Base-by-base conservation (phyloP, 2,888 invertebrate species). In the Ormyrus labotus region DNA sequence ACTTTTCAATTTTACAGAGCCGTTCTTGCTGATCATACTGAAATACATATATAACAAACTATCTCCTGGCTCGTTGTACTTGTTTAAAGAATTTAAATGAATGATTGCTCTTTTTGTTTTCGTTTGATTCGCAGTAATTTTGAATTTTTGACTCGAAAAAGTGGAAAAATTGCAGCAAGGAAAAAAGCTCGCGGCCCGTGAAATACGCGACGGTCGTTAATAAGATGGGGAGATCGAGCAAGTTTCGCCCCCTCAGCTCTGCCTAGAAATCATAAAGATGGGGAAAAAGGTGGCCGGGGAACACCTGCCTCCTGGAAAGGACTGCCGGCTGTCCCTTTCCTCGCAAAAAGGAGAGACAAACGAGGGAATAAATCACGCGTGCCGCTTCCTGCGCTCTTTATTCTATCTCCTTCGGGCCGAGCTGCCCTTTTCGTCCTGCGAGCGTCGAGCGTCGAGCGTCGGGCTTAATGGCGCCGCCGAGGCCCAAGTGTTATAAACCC, bases 281-380 rank as follows among this genome's bases (percentile, higher is more conserved):
- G 64, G 61, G 63, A 47, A 13, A 34, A 65, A 64, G 47, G 19
- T 48, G 34, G 4, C 48, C 51, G 45, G 53, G 6, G 68, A 61
- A 50, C 78, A 78, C 78, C 78, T 78, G 78, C 61, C 64, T 53
- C 11, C 77, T 63, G 69, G 69, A 60, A 53, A 55, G 53, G 19
- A 47, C 19, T 9, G 53, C 51, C 10, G 50, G 19, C n/a, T 58
- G 50, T 48, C 70, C 60, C 53, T n/a, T 2, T 2, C 34, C 34
- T 34, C 34, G 34, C 63, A 10, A 60, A 48, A 69, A 63, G 58
- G 60, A 51, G 50, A 58, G 81, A 76, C 53, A 55, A 78, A 69
- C 73, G 78, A 74, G 70, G 47, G 74, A 78, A 81, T 81, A 81
- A 81, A 78, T 81, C 81, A 81, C 72, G 74, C 83, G 83, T 83